Percentiles rank a stretch among this genome's conserved stretches.
These are phyloP conservation scores for Carassius carassius DNA, from an alignment of 2,113 vertebrate genomes.

Conservation along the genomic window DNA sequence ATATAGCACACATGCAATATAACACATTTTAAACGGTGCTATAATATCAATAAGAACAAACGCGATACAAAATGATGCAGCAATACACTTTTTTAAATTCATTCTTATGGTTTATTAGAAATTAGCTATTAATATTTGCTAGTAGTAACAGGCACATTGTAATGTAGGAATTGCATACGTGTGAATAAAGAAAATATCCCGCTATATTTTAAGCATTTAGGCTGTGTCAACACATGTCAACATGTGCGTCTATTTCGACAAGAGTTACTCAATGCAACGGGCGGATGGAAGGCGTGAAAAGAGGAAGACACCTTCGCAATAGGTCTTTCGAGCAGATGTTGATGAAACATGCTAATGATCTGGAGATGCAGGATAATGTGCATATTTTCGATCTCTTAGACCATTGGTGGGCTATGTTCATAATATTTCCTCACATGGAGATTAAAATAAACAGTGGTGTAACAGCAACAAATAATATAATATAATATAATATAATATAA, in stretches of 20 bases:
- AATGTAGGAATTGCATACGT: background rate
- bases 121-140: background rate
- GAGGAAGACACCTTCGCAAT: constrained; percentile 23
- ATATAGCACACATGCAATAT: background rate
- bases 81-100: background rate
- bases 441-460: background rate
- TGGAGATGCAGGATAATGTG: background rate
- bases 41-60: background rate
- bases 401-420: background rate
- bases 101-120: background rate
- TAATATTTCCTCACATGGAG: background rate
- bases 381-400: background rate
- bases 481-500: no score
- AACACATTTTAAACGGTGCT: no score
- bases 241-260: background rate
- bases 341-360: constrained; percentile 15
- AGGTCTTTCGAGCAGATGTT: background rate
- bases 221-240: background rate
- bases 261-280: background rate
- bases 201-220: background rate
- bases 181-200: background rate
- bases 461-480: background rate
- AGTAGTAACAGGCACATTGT: background rate
- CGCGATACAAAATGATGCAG: background rate
- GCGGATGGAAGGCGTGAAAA: background rate